Conservation (phyloP, 2,797 vertebrate species). For the Anguilla pacifica region DNA sequence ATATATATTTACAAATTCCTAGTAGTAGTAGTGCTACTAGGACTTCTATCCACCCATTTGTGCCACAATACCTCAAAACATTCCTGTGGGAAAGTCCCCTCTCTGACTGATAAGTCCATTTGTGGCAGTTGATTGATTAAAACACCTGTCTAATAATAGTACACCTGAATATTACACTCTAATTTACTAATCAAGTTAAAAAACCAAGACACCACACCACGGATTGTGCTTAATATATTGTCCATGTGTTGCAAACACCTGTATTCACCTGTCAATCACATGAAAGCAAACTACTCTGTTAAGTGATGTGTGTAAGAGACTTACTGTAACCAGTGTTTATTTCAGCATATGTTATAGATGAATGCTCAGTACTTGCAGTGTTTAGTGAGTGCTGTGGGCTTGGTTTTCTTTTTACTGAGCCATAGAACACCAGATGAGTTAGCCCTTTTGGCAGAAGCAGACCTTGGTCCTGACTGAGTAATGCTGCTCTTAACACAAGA, state of each 20-base stretch:
- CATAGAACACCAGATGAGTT: not conserved
- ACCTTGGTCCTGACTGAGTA: constrained; percentile 5
- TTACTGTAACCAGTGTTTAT: not conserved
- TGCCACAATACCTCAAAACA: too few relatives aligned
- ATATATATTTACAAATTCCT: too few relatives aligned
- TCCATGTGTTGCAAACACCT: not conserved
- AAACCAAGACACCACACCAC: not conserved
- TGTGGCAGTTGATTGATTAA: too few relatives aligned
- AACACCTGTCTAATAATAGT: not conserved
- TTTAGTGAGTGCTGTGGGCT: constrained; percentile 6
- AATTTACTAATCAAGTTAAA: not conserved
- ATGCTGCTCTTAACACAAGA: not conserved
- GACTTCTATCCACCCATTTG: too few relatives aligned
- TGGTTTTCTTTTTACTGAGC: not conserved
- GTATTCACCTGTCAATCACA: not conserved
- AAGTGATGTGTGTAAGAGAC: not conserved
- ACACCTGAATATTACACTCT: too few relatives aligned
- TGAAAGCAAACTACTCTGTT: not conserved
- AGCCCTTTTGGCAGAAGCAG: constrained; percentile 17
- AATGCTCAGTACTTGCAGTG: not conserved
- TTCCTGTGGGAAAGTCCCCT: too few relatives aligned
- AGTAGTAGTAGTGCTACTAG: too few relatives aligned
- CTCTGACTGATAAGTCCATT: too few relatives aligned
- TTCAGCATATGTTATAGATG: not conserved
- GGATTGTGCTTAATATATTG: not conserved